These are phyloP conservation scores for Montipora capricornis DNA, from an alignment of 64 coral and sea anemone genomes.

Conservation along the genomic window DNA sequence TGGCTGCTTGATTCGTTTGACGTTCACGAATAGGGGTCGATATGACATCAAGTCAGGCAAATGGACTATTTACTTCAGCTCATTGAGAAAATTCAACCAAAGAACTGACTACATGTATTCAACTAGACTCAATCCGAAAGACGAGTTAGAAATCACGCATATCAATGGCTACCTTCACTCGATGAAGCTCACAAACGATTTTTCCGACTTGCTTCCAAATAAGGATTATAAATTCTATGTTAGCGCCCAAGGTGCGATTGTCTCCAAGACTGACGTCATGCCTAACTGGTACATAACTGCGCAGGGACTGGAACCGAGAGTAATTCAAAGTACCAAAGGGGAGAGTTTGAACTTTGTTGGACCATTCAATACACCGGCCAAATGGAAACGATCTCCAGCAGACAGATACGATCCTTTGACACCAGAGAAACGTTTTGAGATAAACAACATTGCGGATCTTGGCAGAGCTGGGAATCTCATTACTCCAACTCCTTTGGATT, in stretches of 20 bases:
- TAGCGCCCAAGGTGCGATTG: not conserved
- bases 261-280: slow-evolving; percentile 84
- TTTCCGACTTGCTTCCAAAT: slow-evolving; percentile 10
- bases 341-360: slow-evolving; percentile 79
- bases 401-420: slow-evolving; percentile 71
- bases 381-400: slow-evolving; percentile 71
- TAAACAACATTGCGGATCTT: slow-evolving; percentile 6
- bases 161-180: slow-evolving; percentile 67
- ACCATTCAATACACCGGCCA: slow-evolving; percentile 57
- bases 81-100: slow-evolving; percentile 38
- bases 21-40: slow-evolving; percentile 70
- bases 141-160: slow-evolving; percentile 42
- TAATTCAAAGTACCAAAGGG: slow-evolving; percentile 59
- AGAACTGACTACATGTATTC: not conserved
- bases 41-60: slow-evolving; percentile 17
- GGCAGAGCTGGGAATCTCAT: not conserved
- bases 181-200: slow-evolving; percentile 24
- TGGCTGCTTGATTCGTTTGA: slow-evolving; percentile 29
- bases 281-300: slow-evolving; percentile 78
- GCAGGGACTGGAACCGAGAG: slow-evolving; percentile 29
- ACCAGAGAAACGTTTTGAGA: slow-evolving; percentile 52
- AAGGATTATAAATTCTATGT: slow-evolving; percentile 22
- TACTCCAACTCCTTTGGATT: slow-evolving; percentile 23
- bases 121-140: not conserved
- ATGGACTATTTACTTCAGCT: slow-evolving; percentile 77